phyloP scores from a whole-genome alignment of 2,888 invertebrate species.

The Pyrrhosoma nymphula region DNA sequence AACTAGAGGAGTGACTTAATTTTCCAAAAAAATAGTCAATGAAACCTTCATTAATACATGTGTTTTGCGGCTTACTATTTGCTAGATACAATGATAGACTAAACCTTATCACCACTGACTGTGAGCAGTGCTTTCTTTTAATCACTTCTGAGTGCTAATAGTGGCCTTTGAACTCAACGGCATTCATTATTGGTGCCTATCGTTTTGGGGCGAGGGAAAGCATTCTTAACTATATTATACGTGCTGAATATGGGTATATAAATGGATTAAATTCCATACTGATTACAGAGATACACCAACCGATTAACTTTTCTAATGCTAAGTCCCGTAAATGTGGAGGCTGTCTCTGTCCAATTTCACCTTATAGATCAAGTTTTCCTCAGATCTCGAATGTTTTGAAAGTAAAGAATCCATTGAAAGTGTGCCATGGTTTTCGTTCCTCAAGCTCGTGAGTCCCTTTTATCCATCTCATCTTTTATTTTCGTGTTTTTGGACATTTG shows the following conservation, averaged over 20 bases:
- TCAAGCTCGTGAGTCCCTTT: background rate
- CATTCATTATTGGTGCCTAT: no score
- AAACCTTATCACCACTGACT: no score
- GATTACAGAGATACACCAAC: background rate
- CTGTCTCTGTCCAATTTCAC: background rate
- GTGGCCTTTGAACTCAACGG: no score
- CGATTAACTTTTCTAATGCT: background rate
- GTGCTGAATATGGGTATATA: background rate
- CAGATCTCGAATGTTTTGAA: background rate
- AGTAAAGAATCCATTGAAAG: conserved; percentile 32
- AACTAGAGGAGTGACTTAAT: no score
- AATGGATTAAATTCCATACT: background rate
- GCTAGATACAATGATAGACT: no score
- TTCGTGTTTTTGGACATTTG: background rate
- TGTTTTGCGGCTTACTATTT: no score
- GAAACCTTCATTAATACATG: no score
- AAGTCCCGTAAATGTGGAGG: background rate
- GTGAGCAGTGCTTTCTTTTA: no score
- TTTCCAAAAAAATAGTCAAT: no score
- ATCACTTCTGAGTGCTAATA: no score
- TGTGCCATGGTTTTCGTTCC: background rate
- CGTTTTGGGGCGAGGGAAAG: no score
- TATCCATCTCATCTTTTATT: background rate
- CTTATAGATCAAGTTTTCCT: background rate
- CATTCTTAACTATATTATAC: no score